These are phyloP conservation scores for Sicus ferrugineus DNA, from an alignment of 2,888 invertebrate genomes.

Conservation along the genomic window DNA sequence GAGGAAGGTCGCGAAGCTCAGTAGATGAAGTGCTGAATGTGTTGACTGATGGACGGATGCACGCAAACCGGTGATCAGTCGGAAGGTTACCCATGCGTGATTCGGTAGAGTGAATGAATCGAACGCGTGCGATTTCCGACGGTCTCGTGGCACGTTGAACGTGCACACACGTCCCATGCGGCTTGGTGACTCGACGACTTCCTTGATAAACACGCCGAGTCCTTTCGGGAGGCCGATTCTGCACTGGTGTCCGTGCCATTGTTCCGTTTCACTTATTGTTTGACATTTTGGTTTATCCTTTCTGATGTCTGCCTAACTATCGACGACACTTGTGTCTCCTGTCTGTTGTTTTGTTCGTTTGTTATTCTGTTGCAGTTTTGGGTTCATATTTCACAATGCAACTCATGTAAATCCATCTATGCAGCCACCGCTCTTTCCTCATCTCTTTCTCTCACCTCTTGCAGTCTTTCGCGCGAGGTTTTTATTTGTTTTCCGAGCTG, in stretches of 20 bases:
- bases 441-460: neutral
- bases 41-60: slow-evolving; percentile 15
- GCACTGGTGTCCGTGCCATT: too few species aligned
- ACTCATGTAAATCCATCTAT: neutral
- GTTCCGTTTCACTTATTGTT: too few species aligned
- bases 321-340: neutral
- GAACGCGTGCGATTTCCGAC: neutral
- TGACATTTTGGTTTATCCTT: neutral
- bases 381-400: neutral
- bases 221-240: neutral
- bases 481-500: neutral
- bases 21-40: neutral
- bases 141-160: neutral
- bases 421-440: neutral
- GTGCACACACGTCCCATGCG: neutral
- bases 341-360: neutral
- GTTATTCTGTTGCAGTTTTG: neutral
- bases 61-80: too few species aligned
- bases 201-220: neutral
- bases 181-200: neutral
- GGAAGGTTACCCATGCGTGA: too few species aligned
- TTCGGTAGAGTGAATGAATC: too few species aligned
- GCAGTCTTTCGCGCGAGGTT: neutral
- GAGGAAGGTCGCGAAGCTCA: neutral
- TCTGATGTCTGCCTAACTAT: neutral